Base-by-base conservation (phyloP, 2,888 invertebrate species). In the Gisinianus flammeolus region DNA sequence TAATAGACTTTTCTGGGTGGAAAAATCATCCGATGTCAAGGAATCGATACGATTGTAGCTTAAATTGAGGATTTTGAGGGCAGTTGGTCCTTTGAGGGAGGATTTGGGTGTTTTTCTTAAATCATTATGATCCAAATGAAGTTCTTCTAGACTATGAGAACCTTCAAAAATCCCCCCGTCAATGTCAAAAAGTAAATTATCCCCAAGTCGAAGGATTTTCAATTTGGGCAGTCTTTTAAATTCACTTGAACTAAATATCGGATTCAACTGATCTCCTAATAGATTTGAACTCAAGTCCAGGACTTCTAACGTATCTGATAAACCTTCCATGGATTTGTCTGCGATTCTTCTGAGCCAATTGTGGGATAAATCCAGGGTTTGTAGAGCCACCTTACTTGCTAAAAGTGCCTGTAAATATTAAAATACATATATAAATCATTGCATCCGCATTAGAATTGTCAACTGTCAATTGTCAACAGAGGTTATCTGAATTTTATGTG, bases 131-230 rank as follows among this genome's bases (percentile, higher is more conserved):
- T 95, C 93, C 10, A 69, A 69, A 24, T 69, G 69, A 2, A 69
- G 24, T 69, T 67, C 67, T 90, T 91, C 90, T 12, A 96, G 88
- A 82, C 92, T 91, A 74, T 90, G 89, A 85, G 95, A 94, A 1
- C 94, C 94, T 87, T 94, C 94, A 31, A 96, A 89, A 73, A 96
- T 91, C 0, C 95, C 95, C 85, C 94, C 94, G 85, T 96, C 95
- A 75, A 96, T 89, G 0, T 93, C 93, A 85, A 93, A 91, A 74
- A 96, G 92, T 79, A 90, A 91, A 86, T 96, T 96, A 10, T 92
- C 92, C 74, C 93, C 92, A 64, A 96, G 88, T 86, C 95, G 94
- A 77, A 96, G 87, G 54, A 93, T 87, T 85, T 91, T 90, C 76
- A 96, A 88, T 79, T 92, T 91, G 3, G 90, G 90, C 80, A 96